Percentiles rank a stretch among this genome's conserved stretches.
Conservation (phyloP, 2,797 vertebrate species). For the Enteromius fasciolatus region DNA sequence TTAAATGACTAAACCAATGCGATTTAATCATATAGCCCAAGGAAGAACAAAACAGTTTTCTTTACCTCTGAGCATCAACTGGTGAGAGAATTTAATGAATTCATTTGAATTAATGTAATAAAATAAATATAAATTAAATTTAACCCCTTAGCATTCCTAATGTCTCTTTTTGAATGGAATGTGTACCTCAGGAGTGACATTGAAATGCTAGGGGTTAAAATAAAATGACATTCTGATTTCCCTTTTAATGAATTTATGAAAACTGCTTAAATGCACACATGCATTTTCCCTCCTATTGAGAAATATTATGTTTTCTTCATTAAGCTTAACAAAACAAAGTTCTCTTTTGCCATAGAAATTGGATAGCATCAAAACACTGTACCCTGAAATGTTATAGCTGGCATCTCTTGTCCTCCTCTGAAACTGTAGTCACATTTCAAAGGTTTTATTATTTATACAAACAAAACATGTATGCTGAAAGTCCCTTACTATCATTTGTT, state of each 20-base stretch:
- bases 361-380: not conserved
- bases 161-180: too few relatives aligned
- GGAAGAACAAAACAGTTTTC: not conserved
- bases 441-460: slow-evolving; percentile 21
- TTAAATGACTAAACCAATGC: not conserved
- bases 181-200: too few relatives aligned
- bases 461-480: slow-evolving; percentile 11
- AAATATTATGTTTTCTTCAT: not conserved
- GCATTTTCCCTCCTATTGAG: too few relatives aligned
- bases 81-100: not conserved
- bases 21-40: not conserved
- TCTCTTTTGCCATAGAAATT: not conserved
- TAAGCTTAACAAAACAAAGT: not conserved
- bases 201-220: not conserved
- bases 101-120: not conserved
- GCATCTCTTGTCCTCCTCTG: slow-evolving; percentile 12
- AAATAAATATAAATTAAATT: not conserved
- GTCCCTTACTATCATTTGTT: slow-evolving; percentile 28
- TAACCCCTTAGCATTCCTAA: too few relatives aligned
- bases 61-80: not conserved
- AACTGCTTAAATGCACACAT: not conserved
- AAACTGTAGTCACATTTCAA: slow-evolving; percentile 28
- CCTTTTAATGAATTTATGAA: not conserved
- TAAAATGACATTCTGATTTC: not conserved
- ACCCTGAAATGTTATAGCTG: slow-evolving; percentile 16